Percentiles rank a stretch among this genome's conserved stretches.
These are phyloP conservation scores for Myiotriccus ornatus DNA, from an alignment of 2,797 vertebrate species.

Conservation along the genomic window DNA sequence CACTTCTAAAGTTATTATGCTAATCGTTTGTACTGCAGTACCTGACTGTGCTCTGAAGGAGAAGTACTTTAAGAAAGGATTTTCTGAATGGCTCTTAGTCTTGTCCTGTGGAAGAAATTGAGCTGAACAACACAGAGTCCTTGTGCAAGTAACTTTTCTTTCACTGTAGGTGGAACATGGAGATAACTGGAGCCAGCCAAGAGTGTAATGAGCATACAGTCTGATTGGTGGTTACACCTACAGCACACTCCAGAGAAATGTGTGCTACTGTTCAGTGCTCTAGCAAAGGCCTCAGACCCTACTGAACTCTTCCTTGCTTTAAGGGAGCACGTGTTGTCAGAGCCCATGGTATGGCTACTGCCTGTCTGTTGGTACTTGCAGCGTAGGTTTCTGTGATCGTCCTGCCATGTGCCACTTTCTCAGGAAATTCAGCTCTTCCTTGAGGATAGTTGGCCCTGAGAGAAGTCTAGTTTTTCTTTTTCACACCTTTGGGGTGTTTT, in stretches of 20 bases:
- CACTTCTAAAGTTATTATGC: neutral
- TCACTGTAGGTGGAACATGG: neutral
- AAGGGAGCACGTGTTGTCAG: neutral
- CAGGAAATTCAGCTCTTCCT: rapidly evolving
- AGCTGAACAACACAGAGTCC: neutral
- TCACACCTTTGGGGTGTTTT: neutral
- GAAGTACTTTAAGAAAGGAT: neutral
- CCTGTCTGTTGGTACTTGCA: neutral
- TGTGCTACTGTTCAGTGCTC: neutral
- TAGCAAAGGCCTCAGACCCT: neutral
- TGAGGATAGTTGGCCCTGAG: neutral
- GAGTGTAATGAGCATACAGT: neutral
- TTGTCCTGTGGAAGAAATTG: neutral
- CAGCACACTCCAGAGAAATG: neutral
- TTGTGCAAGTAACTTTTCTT: neutral
- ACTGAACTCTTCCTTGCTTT: neutral
- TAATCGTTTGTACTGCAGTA: neutral
- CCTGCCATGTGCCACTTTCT: neutral
- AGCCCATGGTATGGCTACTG: neutral
- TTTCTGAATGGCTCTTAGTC: neutral
- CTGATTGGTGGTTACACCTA: neutral
- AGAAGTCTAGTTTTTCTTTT: neutral
- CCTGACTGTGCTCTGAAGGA: neutral
- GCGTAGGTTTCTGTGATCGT: neutral
- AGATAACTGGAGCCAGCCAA: neutral